Conservation (phyloP, 37 sponge, comb jelly and placozoan genomes). For the Bolinopsis microptera region DNA sequence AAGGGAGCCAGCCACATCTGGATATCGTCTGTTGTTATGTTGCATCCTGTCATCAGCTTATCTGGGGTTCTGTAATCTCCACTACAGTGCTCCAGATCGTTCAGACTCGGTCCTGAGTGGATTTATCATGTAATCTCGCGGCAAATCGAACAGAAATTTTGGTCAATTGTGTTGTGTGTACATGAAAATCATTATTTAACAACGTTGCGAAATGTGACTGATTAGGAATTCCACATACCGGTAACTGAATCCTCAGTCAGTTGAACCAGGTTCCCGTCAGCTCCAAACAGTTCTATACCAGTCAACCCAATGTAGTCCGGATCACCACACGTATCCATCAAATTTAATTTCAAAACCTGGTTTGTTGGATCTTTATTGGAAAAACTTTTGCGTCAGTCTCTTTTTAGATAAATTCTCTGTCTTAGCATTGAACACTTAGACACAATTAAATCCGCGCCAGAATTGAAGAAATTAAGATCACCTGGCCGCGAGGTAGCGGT, state of each 20-base stretch:
- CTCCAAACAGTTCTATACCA: conserved; percentile 66
- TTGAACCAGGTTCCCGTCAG: conserved; percentile 62
- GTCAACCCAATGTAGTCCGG: conserved; percentile 68
- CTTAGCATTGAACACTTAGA: too few species aligned
- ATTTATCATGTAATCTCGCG: background rate
- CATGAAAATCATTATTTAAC: too few species aligned
- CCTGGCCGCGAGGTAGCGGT: background rate
- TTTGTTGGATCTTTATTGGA: background rate
- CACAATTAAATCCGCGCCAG: too few species aligned
- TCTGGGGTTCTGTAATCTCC: conserved; percentile 37
- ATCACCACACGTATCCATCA: conserved; percentile 71
- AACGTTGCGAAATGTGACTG: too few species aligned
- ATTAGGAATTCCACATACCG: too few species aligned
- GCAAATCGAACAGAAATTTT: background rate
- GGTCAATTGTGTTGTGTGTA: too few species aligned
- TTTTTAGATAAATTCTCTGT: background rate
- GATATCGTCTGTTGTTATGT: conserved; percentile 75
- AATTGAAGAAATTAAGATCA: background rate
- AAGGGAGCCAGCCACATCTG: conserved; percentile 87
- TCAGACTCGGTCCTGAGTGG: conserved; percentile 37
- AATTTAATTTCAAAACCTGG: conserved; percentile 65
- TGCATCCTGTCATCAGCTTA: conserved; percentile 77
- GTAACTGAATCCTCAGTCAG: conserved; percentile 25
- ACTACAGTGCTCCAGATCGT: conserved; percentile 50
- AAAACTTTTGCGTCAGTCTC: background rate